Evolutionary conservation across 2,113 vertebrate genomes (phyloP).

Genomic region (Leucosticte australis): DNA sequence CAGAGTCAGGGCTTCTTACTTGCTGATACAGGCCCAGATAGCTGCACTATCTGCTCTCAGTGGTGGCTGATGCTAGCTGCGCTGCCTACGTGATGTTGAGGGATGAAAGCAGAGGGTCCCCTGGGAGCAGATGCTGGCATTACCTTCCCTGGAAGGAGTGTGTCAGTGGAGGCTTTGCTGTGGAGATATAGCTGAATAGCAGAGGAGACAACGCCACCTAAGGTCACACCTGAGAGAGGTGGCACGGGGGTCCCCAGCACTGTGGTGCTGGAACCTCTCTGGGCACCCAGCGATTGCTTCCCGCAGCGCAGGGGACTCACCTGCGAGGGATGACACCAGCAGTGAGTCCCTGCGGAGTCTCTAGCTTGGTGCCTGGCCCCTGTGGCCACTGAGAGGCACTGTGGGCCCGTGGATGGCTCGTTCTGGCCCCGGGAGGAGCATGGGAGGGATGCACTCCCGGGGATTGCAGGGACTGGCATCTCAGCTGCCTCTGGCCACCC

Average conservation of each 20-base stretch:
- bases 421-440: background rate
- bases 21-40: fast-evolving
- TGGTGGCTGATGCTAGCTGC: background rate
- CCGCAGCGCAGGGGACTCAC: background rate
- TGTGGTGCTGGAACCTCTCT: background rate
- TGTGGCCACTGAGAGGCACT: constrained; percentile 48
- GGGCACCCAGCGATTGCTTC: fast-evolving
- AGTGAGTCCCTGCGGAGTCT: background rate
- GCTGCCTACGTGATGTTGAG: fast-evolving
- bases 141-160: background rate
- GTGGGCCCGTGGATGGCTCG: background rate
- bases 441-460: background rate
- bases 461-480: background rate
- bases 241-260: background rate
- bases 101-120: background rate
- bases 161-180: background rate
- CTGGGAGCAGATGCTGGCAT: background rate
- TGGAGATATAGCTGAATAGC: background rate
- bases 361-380: background rate
- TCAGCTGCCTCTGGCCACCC: background rate
- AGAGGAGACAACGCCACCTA: background rate
- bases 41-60: background rate
- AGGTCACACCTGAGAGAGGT: background rate
- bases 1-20: background rate
- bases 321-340: background rate